Conservation (phyloP, 37 sponge, comb jelly and placozoan species). For the Crambe crambe region DNA sequence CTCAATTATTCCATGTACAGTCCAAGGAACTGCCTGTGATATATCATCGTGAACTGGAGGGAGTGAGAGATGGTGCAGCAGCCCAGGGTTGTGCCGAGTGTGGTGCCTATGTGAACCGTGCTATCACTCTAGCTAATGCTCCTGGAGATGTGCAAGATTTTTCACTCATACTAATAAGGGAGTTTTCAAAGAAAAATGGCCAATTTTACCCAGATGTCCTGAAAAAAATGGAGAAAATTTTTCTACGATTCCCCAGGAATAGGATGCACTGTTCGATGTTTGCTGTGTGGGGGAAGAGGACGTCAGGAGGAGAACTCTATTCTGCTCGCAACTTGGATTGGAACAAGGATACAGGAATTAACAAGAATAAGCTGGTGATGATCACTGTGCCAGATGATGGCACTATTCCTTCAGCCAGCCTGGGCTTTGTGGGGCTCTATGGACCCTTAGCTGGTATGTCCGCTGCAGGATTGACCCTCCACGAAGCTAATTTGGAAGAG, state of each 20-base stretch:
- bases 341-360: conserved; percentile 61
- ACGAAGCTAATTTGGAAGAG: too few relatives aligned
- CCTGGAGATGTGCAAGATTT: conserved; percentile 62
- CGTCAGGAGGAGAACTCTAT: conserved; percentile 38
- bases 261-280: conserved; percentile 60
- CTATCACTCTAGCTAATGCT: conserved; percentile 59
- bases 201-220: neutral
- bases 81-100: conserved; percentile 52
- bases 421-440: conserved; percentile 65
- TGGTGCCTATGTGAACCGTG: conserved; percentile 49
- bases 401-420: conserved; percentile 44
- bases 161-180: conserved; percentile 41
- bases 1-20: too few relatives aligned
- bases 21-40: conserved; percentile 46
- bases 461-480: conserved; percentile 22
- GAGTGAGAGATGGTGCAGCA: conserved; percentile 56
- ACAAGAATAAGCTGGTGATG: conserved; percentile 61
- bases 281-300: conserved; percentile 71
- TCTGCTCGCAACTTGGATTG: conserved; percentile 77
- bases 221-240: too few relatives aligned
- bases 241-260: neutral
- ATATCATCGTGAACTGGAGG: conserved; percentile 55
- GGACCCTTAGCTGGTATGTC: conserved; percentile 76
- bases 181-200: too few relatives aligned
- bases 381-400: conserved; percentile 62